Conservation (phyloP, 2,888 invertebrate species). For the Stratiomys singularior region DNA sequence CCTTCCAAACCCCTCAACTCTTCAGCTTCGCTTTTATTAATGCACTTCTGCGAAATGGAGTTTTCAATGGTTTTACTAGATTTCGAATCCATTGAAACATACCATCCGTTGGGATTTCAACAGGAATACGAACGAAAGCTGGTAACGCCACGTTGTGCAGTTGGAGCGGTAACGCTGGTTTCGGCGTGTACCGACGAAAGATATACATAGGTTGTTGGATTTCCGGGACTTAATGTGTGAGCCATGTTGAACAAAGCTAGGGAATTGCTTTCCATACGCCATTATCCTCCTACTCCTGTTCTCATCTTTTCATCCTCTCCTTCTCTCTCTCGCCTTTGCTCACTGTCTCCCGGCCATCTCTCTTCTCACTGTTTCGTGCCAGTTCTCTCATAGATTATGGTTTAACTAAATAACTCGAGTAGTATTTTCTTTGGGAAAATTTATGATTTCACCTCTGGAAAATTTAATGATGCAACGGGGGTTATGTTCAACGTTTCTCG, state of each 20-base stretch:
- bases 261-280: conserved; percentile 4
- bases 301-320: too few species aligned
- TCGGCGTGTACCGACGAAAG: not conserved
- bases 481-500: not conserved
- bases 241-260: conserved; percentile 22
- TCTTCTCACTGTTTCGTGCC: not conserved
- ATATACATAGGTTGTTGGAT: not conserved
- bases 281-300: not conserved
- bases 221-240: conserved; percentile 33
- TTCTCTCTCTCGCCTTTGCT: not conserved
- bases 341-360: not conserved
- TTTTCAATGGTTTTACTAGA: conserved; percentile 26
- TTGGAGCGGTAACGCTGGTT: not conserved
- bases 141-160: not conserved
- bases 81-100: conserved; percentile 1
- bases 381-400: conserved; percentile 36
- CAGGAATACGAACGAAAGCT: conserved; percentile 22
- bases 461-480: conserved; percentile 37
- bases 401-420: conserved; percentile 42
- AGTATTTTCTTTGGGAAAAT: conserved; percentile 27
- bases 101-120: not conserved
- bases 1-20: not conserved
- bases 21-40: conserved; percentile 8
- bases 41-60: conserved; percentile 26
- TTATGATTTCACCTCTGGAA: conserved; percentile 38